Evolutionary conservation across 2,888 invertebrate species (phyloP), one percentile per base, ranked within the genome.

Genomic region (Hirtodrosophila alboralis): DNA sequence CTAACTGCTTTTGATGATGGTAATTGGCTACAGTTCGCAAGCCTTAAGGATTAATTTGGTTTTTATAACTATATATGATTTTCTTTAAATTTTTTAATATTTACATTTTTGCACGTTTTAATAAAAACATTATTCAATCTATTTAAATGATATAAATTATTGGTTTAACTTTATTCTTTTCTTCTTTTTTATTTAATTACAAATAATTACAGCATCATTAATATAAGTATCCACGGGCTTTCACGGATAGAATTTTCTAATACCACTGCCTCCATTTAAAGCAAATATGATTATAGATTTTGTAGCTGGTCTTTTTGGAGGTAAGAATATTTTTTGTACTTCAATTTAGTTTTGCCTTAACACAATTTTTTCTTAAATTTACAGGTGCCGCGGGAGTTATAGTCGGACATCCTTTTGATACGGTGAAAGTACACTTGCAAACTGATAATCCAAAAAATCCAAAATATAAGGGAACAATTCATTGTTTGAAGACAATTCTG

Each of bases 321-420:
- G 96, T 96, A 93, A 80, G n/a, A 16, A 7, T 23, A 7, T 23
- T 23, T 23, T 23, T 23, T 23, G 23, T 4, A 23, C 4, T 23
- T n/a, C n/a, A n/a, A 23, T 23, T 23, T n/a, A n/a, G n/a, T n/a
- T n/a, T n/a, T n/a, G n/a, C n/a, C 4, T 23, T 23, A 23, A 6
- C 7, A 26, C 7, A 23, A 23, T 38, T 21, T 27, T 8, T 16
- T 30, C 10, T 9, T 30, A 14, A 9, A 31, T 9, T 48, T 63
- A 75, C 75, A 97, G 97, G 97, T 87, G 95, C 95, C 90, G 96
- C 97, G 74, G 97, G 97, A 84, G 95, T 98, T 54, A 89, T 97
- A 79, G 96, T 97, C 70, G 97, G 97, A 49, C 96, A 98, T 91
- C 97, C 97, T 38, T 92, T 98, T 81, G 98, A 98, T 91, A 98